These are phyloP conservation scores for Euura saliciscinereae DNA, from an alignment of 1,140 invertebrate genomes.

Conservation along the genomic window DNA sequence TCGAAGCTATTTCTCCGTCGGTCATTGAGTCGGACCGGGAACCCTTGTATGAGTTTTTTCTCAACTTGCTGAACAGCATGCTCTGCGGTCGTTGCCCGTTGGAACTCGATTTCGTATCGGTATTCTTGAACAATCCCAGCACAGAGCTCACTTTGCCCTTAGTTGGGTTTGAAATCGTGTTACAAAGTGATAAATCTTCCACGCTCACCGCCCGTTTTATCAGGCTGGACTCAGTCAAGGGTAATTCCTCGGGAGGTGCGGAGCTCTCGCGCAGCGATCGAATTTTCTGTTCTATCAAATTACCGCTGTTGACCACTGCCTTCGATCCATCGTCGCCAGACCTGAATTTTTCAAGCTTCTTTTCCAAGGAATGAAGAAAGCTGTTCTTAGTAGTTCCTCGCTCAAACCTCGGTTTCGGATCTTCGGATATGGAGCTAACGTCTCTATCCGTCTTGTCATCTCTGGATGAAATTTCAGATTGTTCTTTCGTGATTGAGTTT, in stretches of 20 bases:
- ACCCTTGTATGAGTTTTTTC: slow-evolving; percentile 45
- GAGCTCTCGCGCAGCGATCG: slow-evolving; percentile 64
- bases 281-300: slow-evolving; percentile 32
- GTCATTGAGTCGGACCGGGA: slow-evolving; percentile 35
- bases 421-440: slow-evolving; percentile 8
- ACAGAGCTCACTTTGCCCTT: slow-evolving; percentile 71
- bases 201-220: slow-evolving; percentile 72
- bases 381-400: slow-evolving; percentile 34
- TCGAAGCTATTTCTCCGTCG: slow-evolving; percentile 19
- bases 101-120: slow-evolving; percentile 51
- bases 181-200: slow-evolving; percentile 66
- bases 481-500: slow-evolving; percentile 41
- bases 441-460: slow-evolving; percentile 36
- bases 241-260: slow-evolving; percentile 61
- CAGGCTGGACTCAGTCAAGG: slow-evolving; percentile 62
- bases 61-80: slow-evolving; percentile 43
- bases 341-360: slow-evolving; percentile 56
- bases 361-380: slow-evolving; percentile 57
- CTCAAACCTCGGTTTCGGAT: slow-evolving; percentile 22
- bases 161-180: slow-evolving; percentile 46
- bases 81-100: slow-evolving; percentile 27
- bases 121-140: slow-evolving; percentile 74
- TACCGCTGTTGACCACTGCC: slow-evolving; percentile 13
- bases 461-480: slow-evolving; percentile 16
- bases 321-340: slow-evolving; percentile 37